Evolutionary conservation across 2,797 vertebrate species (phyloP), one percentile per base, ranked within the genome.

Genomic region (Heterohyrax brucei): DNA sequence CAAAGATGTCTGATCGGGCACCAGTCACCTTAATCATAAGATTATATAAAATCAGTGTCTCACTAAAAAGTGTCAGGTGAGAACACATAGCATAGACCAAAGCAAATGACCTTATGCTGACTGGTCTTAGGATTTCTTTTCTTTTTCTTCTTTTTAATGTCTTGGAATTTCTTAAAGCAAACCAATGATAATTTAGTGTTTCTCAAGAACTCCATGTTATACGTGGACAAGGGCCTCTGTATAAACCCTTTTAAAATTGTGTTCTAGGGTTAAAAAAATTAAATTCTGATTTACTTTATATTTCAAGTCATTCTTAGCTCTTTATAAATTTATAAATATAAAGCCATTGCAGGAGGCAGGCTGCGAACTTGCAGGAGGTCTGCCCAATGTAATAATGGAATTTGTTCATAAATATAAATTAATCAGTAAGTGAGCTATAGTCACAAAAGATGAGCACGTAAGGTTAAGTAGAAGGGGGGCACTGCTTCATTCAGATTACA

Each of bases 361-460:
- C 59, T 95, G 22, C 87, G 72, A 96, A 83, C 24, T 70, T 75
- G 68, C 44, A 81, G 91, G 82, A 39, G 26, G 59, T 86, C 76
- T 94, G 48, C 12, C 12, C 13, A n/a, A 75, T 89, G 33, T 84
- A 64, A 33, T 64, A 93, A 87, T 61, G 59, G 78, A n/a, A 92
- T 92, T 96, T 86, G 33, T 82, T 82, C 9, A 19, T 82, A 94
- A 96, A 88, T 89, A 82, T 78, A 93, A 91, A 94, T 91, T 64
- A 95, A 89, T 95, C 61, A 94, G 56, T 59, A 90, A 94, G 46
- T 46, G 56, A 96, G 53, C 46, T 70, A 53, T n/a, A 59, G 48
- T n/a, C 62, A n/a, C n/a, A 77, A 91, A 78, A 80, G 77, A 68
- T 87, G 87, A 68, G 86, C 53, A 94, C 56, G 39, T 89, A 73